Percentiles rank a stretch among this genome's conserved stretches.
phyloP scores from a whole-genome alignment of 2,113 vertebrate species.

The Meleagris gallopavo region DNA sequence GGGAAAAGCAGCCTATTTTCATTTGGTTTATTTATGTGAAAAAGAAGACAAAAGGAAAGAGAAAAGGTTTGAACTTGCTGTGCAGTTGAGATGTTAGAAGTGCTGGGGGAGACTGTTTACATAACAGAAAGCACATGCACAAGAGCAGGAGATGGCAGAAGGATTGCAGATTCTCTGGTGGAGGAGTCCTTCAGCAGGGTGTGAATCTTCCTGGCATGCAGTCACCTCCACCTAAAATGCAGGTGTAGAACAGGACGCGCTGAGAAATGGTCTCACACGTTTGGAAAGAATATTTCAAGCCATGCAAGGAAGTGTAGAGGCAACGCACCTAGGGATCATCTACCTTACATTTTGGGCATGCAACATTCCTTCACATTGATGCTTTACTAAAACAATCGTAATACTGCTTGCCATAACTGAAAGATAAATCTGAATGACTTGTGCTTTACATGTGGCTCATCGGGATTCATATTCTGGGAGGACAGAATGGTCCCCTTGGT shows the following conservation, averaged over 20 bases:
- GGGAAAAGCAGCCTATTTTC: not conserved
- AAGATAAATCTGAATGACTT: not conserved
- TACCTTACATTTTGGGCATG: not conserved
- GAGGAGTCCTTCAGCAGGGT: not conserved
- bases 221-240: not conserved
- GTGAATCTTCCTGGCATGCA: not conserved
- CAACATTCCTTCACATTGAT: not conserved
- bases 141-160: not conserved
- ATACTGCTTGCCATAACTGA: not conserved
- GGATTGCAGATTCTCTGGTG: not conserved
- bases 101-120: not conserved
- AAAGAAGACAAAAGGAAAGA: not conserved
- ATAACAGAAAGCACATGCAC: not conserved
- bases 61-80: not conserved
- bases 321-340: not conserved
- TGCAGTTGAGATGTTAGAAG: not conserved
- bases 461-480: not conserved
- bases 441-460: not conserved
- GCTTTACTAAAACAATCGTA: not conserved
- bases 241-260: not conserved
- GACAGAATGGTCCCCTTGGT: not conserved
- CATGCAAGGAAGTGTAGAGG: rapidly evolving
- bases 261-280: not conserved
- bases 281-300: not conserved
- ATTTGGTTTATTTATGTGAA: not conserved